Conservation (phyloP, 2,113 vertebrate species). For the Orthonyx spaldingii region DNA sequence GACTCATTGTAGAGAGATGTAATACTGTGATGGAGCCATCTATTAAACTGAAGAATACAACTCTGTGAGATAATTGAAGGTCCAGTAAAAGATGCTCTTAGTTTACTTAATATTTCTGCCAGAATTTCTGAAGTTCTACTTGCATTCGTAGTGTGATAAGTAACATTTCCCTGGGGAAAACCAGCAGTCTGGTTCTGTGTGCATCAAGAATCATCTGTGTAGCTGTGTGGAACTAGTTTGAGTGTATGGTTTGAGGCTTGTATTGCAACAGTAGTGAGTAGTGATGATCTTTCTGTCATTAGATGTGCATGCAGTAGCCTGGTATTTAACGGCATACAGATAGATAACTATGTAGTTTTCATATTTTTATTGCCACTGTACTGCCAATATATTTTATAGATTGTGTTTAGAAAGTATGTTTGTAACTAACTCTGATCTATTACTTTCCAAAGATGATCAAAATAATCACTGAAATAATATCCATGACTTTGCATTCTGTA, state of each 20-base stretch:
- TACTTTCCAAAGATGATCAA: background rate
- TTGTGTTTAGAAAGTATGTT: background rate
- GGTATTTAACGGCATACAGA: background rate
- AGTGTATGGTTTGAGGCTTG: background rate
- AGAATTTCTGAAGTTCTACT: background rate
- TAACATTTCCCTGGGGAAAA: background rate
- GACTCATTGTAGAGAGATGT: background rate
- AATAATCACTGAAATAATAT: background rate
- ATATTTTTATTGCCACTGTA: background rate
- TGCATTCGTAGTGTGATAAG: background rate
- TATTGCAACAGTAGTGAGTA: background rate
- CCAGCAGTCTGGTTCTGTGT: background rate
- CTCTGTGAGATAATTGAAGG: background rate
- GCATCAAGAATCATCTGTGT: accelerated
- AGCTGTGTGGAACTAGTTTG: background rate
- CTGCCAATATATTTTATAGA: background rate
- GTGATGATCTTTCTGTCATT: background rate
- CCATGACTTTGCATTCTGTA: background rate
- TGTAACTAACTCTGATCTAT: background rate
- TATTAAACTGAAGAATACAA: background rate
- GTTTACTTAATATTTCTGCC: background rate
- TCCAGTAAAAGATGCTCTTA: background rate
- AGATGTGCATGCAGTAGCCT: background rate
- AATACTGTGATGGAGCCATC: background rate
- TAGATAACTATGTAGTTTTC: background rate